Base-by-base conservation (phyloP, 2,113 vertebrate species). In the Daubentonia madagascariensis region DNA sequence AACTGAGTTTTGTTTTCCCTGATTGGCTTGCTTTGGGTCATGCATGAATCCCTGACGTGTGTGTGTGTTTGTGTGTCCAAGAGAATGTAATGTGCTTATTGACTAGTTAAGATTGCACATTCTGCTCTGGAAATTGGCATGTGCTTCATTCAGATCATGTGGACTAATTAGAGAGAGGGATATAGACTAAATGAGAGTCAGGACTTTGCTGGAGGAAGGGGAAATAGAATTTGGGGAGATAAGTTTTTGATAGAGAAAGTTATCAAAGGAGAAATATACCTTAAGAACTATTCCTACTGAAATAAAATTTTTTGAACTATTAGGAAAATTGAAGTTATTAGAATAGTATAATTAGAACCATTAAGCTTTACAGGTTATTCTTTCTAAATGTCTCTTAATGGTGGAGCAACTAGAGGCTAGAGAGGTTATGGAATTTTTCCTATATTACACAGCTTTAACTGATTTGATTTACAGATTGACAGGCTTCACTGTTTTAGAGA, bases 301-400 rank as follows among this genome's bases (percentile, higher is more conserved):
- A 88, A 72, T 32, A 30, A 40, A 67, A 67, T 40, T 14, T 28
- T 73, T 70, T 95, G n/a, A n/a, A 70, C 57, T 92, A 57, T 79
- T 45, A 12, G 20, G 9, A 75, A 45, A 59, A 85, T 20, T 57
- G 5, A 78, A 85, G 32, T 13, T 78, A 61, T 18, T n/a, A 79
- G 23, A 54, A 59, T 35, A 63, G 30, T 70, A 32, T 84, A 43
- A 63, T 84, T 76, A 76, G 18, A 75, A 9, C 11, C 45, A 40
- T 54, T 48, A 78, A 54, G 43, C 68, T 92, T 84, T 52, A 50
- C 59, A 76, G 45, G n/a, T 52, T 30, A 17, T 32, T 40, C 22
- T 25, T 80, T 95, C 52, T 75, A 76, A 84, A 50, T 83, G 17
- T 37, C 59, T 76, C 40, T 52, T 75, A 96, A 8, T 54, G 40